These are phyloP conservation scores for Hippocampus comes DNA, from an alignment of 2,113 vertebrate genomes.

Conservation along the genomic window DNA sequence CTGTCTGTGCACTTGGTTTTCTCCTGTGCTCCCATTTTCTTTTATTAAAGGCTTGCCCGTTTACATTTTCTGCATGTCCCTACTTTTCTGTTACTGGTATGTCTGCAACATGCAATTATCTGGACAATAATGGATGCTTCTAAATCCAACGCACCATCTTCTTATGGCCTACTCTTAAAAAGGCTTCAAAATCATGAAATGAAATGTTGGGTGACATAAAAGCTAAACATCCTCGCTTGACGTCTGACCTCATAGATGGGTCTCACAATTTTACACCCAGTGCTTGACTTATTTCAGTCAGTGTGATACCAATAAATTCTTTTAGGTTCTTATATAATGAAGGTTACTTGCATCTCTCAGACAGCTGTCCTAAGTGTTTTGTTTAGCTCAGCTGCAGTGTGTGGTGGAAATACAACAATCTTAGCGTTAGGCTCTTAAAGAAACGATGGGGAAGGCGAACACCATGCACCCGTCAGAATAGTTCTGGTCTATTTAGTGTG, in stretches of 20 bases:
- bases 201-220: conserved; percentile 6
- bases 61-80: not conserved
- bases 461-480: not conserved
- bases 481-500: not conserved
- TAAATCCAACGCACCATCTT: conserved; percentile 62
- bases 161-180: conserved; percentile 57
- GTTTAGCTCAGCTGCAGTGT: not conserved
- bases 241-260: not conserved
- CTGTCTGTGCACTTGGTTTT: not conserved
- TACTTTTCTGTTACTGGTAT: conserved; percentile 18
- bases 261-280: not conserved
- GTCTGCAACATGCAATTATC: conserved; percentile 12
- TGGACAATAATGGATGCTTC: conserved; percentile 48
- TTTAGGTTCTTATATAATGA: not conserved
- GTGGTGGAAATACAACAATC: not conserved
- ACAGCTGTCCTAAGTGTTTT: not conserved
- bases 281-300: not conserved
- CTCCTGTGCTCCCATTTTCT: conserved; percentile 9
- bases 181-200: conserved; percentile 50
- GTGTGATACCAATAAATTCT: not conserved
- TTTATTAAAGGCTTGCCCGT: conserved; percentile 13
- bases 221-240: conserved; percentile 8
- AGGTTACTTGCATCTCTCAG: not conserved
- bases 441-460: too few species aligned
- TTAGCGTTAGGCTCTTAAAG: too few species aligned